phyloP scores from a whole-genome alignment of 2,797 vertebrate genomes.

The Trachops cirrhosus region DNA sequence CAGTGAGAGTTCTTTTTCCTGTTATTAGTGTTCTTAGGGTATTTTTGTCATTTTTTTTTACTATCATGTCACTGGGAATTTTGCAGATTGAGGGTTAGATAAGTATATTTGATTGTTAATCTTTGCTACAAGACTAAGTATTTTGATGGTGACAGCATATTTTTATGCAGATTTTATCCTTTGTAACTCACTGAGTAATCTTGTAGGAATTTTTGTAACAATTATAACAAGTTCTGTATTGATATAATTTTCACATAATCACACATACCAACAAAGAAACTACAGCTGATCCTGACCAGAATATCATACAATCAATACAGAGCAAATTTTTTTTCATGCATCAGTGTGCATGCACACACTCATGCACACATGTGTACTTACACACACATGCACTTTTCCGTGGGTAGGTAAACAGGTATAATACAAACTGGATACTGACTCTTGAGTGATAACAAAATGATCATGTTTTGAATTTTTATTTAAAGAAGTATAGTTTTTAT shows the following conservation, averaged over 20 bases:
- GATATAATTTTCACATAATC: constrained; percentile 57
- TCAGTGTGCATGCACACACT: not conserved
- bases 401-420: not conserved
- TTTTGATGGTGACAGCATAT: constrained; percentile 24
- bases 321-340: not conserved
- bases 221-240: constrained; percentile 20
- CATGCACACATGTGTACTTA: not conserved
- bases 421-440: not conserved
- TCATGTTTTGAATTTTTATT: constrained; percentile 39
- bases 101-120: constrained; percentile 28
- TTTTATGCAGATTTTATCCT: constrained; percentile 55
- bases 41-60: not conserved
- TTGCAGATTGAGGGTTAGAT: not conserved
- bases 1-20: not conserved
- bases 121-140: constrained; percentile 14
- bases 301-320: constrained; percentile 6
- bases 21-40: not conserved
- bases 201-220: constrained; percentile 43
- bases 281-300: not conserved
- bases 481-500: constrained; percentile 29
- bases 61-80: not conserved
- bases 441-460: constrained; percentile 13
- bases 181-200: constrained; percentile 39
- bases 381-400: not conserved
- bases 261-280: not conserved